Conservation (phyloP, 2,888 invertebrate genomes). For the Eupithecia inturbata region DNA sequence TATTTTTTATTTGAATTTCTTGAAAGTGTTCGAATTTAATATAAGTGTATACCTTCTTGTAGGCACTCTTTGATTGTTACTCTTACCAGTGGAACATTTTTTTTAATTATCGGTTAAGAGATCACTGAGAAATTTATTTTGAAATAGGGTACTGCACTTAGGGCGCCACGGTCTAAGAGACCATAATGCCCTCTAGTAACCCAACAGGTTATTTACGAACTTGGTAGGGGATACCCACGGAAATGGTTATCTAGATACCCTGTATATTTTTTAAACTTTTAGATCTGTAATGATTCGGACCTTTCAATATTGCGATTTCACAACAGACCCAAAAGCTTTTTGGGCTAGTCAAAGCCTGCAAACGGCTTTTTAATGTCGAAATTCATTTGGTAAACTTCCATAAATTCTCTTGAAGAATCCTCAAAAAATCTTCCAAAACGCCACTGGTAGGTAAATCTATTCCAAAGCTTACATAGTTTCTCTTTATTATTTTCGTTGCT, state of each 20-base stretch:
- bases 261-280: slow-evolving; percentile 2
- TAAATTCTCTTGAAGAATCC: neutral
- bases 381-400: neutral
- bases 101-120: neutral
- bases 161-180: neutral
- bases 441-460: slow-evolving; percentile 72
- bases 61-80: slow-evolving; percentile 18
- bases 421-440: slow-evolving; percentile 50
- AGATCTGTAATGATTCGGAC: neutral
- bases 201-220: neutral
- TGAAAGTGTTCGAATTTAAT: slow-evolving; percentile 26
- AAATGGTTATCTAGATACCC: neutral
- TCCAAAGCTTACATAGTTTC: slow-evolving; percentile 75
- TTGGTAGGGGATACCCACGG: neutral
- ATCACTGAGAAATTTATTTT: neutral
- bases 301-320: neutral
- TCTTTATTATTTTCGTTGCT: slow-evolving; percentile 72
- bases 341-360: neutral
- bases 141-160: neutral
- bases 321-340: neutral
- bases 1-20: no score
- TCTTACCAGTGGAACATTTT: slow-evolving; percentile 10
- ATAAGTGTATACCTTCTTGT: slow-evolving; percentile 57
- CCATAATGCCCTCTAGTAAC: neutral
- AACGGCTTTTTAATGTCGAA: neutral